Evolutionary conservation across 2,797 vertebrate species (phyloP).

Genomic region (Macropodus opercularis): DNA sequence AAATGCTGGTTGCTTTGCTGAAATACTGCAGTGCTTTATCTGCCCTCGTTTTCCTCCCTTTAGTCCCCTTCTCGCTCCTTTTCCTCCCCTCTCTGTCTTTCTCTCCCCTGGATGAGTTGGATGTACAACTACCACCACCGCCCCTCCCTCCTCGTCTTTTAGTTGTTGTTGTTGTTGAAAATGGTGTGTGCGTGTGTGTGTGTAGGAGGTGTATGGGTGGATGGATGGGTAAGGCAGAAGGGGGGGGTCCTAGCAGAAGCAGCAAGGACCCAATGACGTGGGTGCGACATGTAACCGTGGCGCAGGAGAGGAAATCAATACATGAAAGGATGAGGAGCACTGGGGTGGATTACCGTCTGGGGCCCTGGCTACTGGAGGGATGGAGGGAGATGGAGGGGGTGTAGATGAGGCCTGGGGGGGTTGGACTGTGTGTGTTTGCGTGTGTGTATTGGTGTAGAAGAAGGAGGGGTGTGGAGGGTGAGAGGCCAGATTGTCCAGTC

Average conservation of each 20-base stretch:
- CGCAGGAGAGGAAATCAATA: conserved; percentile 86
- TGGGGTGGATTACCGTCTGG: conserved; percentile 87
- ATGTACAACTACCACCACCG: conserved; percentile 14
- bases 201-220: conserved; percentile 1
- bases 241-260: conserved; percentile 52
- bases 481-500: conserved; percentile 76
- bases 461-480: conserved; percentile 26
- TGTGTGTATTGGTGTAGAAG: conserved; percentile 28
- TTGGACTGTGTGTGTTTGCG: conserved; percentile 31
- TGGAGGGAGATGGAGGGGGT: conserved; percentile 62
- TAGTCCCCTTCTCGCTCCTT: conserved; percentile 51
- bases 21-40: conserved; percentile 83
- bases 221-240: conserved; percentile 43
- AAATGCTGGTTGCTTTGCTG: conserved; percentile 82
- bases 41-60: conserved; percentile 69
- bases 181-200: conserved; percentile 29
- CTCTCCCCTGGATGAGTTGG: conserved; percentile 42
- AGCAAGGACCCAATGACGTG: conserved; percentile 80
- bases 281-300: conserved; percentile 83
- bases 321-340: conserved; percentile 86
- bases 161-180: conserved; percentile 71
- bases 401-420: conserved; percentile 71
- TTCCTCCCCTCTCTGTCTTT: conserved; percentile 41
- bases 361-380: conserved; percentile 81
- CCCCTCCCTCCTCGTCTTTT: conserved; percentile 20